Conservation (phyloP, 2,113 vertebrate genomes). For the Xenus cinereus region DNA sequence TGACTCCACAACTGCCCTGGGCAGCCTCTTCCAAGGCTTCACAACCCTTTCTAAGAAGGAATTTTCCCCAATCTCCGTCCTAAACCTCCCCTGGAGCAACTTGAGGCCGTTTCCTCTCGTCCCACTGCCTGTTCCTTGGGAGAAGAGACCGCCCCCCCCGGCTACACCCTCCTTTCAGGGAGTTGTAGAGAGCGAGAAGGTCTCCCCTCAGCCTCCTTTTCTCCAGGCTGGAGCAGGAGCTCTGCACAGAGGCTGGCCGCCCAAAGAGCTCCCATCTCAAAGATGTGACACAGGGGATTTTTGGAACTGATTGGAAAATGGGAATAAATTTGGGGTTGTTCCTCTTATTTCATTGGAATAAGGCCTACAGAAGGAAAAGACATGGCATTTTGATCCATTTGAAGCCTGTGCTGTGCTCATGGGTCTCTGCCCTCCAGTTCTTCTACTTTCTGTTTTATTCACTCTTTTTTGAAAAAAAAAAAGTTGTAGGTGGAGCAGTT, state of each 20-base stretch:
- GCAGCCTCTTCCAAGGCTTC: neutral
- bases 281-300: accelerated
- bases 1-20: neutral
- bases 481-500: neutral
- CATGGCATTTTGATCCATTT: accelerated
- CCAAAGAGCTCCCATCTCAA: neutral
- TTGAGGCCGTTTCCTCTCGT: too few species aligned
- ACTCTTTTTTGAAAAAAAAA: too few species aligned
- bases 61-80: too few species aligned
- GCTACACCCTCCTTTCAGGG: too few species aligned
- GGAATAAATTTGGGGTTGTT: too few species aligned
- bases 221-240: neutral
- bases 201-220: too few species aligned
- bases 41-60: neutral
- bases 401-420: neutral
- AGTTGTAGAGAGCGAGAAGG: too few species aligned
- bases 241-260: neutral
- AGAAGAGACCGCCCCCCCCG: too few species aligned
- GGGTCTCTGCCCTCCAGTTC: neutral
- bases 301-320: neutral
- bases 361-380: neutral
- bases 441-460: neutral
- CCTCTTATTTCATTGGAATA: neutral
- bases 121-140: too few species aligned
- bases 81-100: too few species aligned